phyloP scores from a whole-genome alignment of 1,140 invertebrate species.

The Streblospio benedicti region DNA sequence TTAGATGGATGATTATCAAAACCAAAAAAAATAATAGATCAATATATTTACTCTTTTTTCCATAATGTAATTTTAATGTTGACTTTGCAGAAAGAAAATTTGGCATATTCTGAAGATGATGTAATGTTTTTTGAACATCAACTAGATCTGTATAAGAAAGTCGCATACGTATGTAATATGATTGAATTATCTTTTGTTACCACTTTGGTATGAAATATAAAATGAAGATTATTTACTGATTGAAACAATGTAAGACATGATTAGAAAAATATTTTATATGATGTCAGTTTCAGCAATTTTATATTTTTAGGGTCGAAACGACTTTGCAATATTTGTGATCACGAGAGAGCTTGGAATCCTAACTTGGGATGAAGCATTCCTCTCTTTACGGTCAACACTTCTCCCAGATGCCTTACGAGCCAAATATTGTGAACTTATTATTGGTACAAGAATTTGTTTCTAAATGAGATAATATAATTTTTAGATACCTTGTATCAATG shows the following conservation, averaged over 20 bases:
- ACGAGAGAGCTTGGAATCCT: constrained; percentile 40
- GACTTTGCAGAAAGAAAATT: constrained; percentile 13
- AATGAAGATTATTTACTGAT: not conserved
- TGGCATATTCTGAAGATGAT: constrained; percentile 26
- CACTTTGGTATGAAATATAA: not conserved
- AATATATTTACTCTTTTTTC: no score
- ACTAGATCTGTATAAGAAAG: constrained; percentile 38
- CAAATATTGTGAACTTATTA: constrained; percentile 43
- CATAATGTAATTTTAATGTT: no score
- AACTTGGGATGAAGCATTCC: constrained; percentile 44
- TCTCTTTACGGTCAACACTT: constrained; percentile 31
- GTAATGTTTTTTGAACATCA: constrained; percentile 40
- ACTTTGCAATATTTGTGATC: constrained; percentile 39
- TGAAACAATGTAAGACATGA: not conserved
- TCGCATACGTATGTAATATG: constrained; percentile 33
- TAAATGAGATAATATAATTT: not conserved
- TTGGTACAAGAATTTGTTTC: constrained; percentile 27
- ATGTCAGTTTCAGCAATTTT: not conserved
- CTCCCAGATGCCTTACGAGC: constrained; percentile 40
- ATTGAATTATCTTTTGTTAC: not conserved
- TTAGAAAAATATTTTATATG: not conserved
- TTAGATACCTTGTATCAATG: no score
- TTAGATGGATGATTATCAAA: no score
- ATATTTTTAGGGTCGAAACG: constrained; percentile 37
- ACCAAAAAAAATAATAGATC: no score